Conservation (phyloP, 2,113 vertebrate genomes). For the Phoenicopterus ruber region DNA sequence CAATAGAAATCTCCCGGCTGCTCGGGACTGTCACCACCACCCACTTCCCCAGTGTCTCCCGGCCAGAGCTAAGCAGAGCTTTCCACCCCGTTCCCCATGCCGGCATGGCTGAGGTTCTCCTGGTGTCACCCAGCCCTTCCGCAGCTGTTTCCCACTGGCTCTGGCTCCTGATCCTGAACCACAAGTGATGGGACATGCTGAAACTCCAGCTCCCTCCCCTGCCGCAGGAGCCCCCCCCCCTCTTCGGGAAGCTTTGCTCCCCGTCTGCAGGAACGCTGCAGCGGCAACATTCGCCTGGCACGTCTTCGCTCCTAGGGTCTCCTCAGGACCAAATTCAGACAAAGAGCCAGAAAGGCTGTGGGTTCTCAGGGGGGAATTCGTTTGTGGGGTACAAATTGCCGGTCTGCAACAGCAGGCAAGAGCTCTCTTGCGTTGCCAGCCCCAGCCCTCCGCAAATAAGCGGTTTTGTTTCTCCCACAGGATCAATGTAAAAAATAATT, state of each 20-base stretch:
- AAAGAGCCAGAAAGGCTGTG: not conserved
- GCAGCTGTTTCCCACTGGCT: not conserved
- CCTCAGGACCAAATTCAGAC: not conserved
- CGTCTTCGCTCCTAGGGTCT: not conserved
- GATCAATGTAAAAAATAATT: not conserved
- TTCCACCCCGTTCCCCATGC: not conserved
- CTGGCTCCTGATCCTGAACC: not conserved
- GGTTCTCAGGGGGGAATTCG: not conserved
- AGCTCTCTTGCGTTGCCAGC: not conserved
- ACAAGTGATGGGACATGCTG: not conserved
- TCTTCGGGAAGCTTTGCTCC: not conserved
- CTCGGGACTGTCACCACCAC: not conserved
- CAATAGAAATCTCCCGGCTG: not conserved
- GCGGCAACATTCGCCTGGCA: not conserved
- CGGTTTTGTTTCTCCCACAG: not conserved
- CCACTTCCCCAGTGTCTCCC: not conserved
- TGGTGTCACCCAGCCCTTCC: not conserved
- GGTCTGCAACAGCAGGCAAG: not conserved
- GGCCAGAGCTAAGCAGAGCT: not conserved
- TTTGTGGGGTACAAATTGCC: too few relatives aligned
- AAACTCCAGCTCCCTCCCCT: not conserved
- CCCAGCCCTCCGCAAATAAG: not conserved
- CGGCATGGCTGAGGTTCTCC: not conserved
- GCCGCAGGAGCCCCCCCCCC: not conserved
- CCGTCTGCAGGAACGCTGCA: fast-evolving